These are phyloP conservation scores for Apeira syringaria DNA, from an alignment of 2,888 invertebrate genomes.

Conservation along the genomic window DNA sequence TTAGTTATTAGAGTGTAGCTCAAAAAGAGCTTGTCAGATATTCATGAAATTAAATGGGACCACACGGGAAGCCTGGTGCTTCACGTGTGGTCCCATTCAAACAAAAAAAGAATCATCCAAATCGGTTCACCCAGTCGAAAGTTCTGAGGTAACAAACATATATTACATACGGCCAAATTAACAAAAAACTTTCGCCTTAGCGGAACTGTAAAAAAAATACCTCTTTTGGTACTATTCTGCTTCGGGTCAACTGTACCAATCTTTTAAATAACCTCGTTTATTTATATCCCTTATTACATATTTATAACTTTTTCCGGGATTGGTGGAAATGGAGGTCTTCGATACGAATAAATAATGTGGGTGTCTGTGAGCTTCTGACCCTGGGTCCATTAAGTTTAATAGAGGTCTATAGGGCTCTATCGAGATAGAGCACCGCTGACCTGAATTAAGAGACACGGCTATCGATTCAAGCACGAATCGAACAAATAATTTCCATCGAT, in stretches of 20 bases:
- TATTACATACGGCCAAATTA: no score
- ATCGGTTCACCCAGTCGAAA: no score
- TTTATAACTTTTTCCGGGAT: constrained; percentile 28
- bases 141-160: no score
- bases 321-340: constrained; percentile 31
- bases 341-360: constrained; percentile 43
- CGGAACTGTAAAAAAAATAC: no score
- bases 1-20: no score
- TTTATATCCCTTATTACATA: constrained; percentile 22
- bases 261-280: constrained; percentile 21
- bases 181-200: no score
- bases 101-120: no score
- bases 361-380: constrained; percentile 43
- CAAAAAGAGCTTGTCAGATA: no score
- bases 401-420: constrained; percentile 40
- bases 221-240: no score
- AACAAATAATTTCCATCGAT: constrained; percentile 25
- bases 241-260: constrained; percentile 17
- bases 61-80: no score
- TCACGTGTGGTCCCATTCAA: no score
- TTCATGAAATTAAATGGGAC: no score
- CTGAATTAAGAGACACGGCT: constrained; percentile 40
- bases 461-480: constrained; percentile 31
- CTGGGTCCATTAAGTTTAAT: constrained; percentile 47
- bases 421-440: constrained; percentile 40